A percentile compares a stretch with the other conserved stretches of the same genome.
phyloP scores from a whole-genome alignment of 2,888 invertebrate genomes.

The Lissonota sp. region DNA sequence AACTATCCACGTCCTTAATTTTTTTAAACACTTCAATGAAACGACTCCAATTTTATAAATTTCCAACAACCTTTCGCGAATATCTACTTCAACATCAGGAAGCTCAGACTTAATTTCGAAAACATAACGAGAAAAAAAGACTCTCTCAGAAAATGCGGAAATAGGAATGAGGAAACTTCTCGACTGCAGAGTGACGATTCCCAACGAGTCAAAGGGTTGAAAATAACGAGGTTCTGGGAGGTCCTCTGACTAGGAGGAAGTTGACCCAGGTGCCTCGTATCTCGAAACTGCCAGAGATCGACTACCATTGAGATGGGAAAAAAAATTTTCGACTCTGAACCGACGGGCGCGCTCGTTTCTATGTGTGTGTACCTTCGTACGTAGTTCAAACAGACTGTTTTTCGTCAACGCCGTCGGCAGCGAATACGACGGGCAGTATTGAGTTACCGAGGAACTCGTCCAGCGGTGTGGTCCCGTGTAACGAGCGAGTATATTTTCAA shows the following conservation, averaged over 20 bases:
- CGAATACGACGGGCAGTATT: constrained; percentile 70
- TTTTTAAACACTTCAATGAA: too few relatives aligned
- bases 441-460: constrained; percentile 66
- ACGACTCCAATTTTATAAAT: too few relatives aligned
- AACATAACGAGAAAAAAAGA: constrained; percentile 46
- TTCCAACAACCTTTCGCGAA: too few relatives aligned
- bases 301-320: constrained; percentile 70
- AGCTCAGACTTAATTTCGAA: background rate
- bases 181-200: constrained; percentile 48
- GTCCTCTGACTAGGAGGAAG: constrained; percentile 76
- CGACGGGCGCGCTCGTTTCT: background rate
- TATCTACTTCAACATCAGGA: too few relatives aligned
- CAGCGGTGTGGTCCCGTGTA: constrained; percentile 36
- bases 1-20: too few relatives aligned
- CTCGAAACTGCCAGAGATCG: constrained; percentile 66
- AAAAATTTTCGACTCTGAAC: background rate
- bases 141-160: constrained; percentile 42
- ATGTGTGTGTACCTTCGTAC: constrained; percentile 30
- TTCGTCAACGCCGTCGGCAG: constrained; percentile 69
- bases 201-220: constrained; percentile 58
- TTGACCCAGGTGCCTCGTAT: constrained; percentile 80
- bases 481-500: constrained; percentile 47
- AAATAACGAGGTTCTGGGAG: constrained; percentile 74
- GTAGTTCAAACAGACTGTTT: constrained; percentile 75
- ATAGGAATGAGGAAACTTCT: constrained; percentile 42